A percentile compares a stretch with the other conserved stretches of the same genome.
phyloP scores from a whole-genome alignment of 2,797 vertebrate genomes.

The Galaxias olidus region DNA sequence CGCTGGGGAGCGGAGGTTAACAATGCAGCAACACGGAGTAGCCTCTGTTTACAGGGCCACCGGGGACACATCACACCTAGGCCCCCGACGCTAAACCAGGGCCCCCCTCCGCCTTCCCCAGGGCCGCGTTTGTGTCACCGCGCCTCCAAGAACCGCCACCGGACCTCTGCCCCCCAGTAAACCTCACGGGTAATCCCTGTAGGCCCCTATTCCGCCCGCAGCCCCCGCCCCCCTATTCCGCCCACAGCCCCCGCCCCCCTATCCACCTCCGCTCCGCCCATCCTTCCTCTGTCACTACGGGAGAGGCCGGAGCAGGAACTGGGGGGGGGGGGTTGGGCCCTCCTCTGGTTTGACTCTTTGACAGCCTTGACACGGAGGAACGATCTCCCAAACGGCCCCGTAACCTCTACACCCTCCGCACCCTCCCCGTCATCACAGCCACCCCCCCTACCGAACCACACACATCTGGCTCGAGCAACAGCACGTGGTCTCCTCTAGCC shows the following conservation, averaged over 20 bases:
- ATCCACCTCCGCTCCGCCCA: neutral
- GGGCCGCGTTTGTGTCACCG: neutral
- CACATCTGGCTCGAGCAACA: constrained; percentile 21
- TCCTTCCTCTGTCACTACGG: constrained; percentile 14
- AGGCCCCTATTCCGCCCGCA: no score
- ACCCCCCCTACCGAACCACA: constrained; percentile 22
- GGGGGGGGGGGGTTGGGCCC: constrained; percentile 11
- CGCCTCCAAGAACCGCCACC: constrained; percentile 5
- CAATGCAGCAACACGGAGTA: constrained; percentile 26
- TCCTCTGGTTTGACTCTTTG: constrained; percentile 26
- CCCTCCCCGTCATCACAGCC: constrained; percentile 8
- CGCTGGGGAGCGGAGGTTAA: constrained; percentile 38
- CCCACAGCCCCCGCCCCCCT: neutral
- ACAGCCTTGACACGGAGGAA: constrained; percentile 20
- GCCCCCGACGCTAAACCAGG: constrained; percentile 4
- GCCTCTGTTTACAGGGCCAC: constrained; percentile 27
- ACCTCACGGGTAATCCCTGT: no score
- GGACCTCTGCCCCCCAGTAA: no score
- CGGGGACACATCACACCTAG: constrained; percentile 27
- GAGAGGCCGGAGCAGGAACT: neutral
- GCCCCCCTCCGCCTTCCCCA: constrained; percentile 8
- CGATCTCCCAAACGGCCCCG: constrained; percentile 18
- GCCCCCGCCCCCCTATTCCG: neutral
- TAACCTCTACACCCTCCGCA: constrained; percentile 23
- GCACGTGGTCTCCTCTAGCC: constrained; percentile 35